phyloP scores from a whole-genome alignment of 2,888 invertebrate genomes.

The Cataglyphis livida region DNA sequence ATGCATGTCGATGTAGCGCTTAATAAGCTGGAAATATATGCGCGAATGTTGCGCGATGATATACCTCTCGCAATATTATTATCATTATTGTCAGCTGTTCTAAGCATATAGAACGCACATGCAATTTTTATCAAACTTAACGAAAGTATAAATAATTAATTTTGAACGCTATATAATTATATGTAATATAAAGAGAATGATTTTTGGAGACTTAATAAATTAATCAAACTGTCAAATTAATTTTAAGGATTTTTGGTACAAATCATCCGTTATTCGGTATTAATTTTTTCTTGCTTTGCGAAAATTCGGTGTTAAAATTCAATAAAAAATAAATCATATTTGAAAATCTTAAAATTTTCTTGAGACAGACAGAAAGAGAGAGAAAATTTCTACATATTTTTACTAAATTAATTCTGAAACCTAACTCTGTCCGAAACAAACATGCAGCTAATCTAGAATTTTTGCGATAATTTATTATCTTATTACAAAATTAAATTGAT shows the following conservation, averaged over 20 bases:
- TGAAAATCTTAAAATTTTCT: slow-evolving; percentile 3
- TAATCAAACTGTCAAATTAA: slow-evolving; percentile 2
- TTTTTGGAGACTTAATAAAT: not conserved
- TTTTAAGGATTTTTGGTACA: not conserved
- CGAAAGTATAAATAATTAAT: not conserved
- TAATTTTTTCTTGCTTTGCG: not conserved
- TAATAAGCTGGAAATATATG: not conserved
- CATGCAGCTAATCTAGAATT: not conserved
- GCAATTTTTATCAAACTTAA: not conserved
- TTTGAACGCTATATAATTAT: not conserved
- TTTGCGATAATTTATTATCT: not conserved
- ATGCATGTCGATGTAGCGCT: not conserved
- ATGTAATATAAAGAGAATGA: not conserved
- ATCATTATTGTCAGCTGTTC: not conserved
- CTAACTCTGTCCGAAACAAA: not conserved
- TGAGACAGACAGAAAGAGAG: not conserved
- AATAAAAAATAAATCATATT: not conserved
- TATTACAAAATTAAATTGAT: not conserved
- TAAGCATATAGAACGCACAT: not conserved
- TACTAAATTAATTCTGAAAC: not conserved
- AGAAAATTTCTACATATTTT: not conserved
- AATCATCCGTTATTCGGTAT: not conserved
- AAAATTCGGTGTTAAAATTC: not conserved
- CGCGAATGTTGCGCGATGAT: not conserved
- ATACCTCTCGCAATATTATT: too few species aligned